Evolutionary conservation across 2,888 invertebrate species (phyloP).

Genomic region (Ellobium chinense): DNA sequence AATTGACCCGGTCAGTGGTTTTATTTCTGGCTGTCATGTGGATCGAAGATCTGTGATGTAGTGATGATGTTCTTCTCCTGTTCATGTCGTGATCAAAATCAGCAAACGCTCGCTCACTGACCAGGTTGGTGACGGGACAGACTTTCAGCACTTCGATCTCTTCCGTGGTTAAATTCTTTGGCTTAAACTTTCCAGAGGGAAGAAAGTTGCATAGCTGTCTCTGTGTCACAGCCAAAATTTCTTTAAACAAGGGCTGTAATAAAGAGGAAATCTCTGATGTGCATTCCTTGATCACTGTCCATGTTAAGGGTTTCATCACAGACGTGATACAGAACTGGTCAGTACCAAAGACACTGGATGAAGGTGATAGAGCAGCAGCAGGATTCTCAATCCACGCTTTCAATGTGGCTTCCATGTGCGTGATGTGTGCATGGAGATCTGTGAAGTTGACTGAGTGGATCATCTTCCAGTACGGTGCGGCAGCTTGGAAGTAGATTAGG

Average conservation of each 20-base stretch:
- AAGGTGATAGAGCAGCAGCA: too few species aligned
- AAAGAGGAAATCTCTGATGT: too few species aligned
- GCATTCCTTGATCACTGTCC: too few species aligned
- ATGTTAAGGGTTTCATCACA: too few species aligned
- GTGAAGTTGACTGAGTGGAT: too few species aligned
- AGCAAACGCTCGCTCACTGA: neutral
- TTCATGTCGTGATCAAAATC: neutral
- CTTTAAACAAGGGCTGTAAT: too few species aligned
- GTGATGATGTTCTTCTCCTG: neutral
- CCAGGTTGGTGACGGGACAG: slow-evolving; percentile 7
- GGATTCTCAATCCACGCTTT: too few species aligned
- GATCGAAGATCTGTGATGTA: neutral
- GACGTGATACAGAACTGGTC: too few species aligned
- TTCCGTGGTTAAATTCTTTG: neutral
- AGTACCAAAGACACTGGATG: too few species aligned
- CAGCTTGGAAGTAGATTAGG: neutral
- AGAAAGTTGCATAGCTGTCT: neutral
- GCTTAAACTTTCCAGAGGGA: neutral
- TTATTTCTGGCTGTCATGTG: slow-evolving; percentile 1
- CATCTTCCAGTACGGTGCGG: neutral
- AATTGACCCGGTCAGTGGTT: too few species aligned
- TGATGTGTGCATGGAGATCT: too few species aligned
- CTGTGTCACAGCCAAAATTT: neutral
- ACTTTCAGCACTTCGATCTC: neutral
- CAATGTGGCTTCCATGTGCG: too few species aligned